phyloP scores from a whole-genome alignment of 23 tunicate genomes.

The Trididemnum clinides region DNA sequence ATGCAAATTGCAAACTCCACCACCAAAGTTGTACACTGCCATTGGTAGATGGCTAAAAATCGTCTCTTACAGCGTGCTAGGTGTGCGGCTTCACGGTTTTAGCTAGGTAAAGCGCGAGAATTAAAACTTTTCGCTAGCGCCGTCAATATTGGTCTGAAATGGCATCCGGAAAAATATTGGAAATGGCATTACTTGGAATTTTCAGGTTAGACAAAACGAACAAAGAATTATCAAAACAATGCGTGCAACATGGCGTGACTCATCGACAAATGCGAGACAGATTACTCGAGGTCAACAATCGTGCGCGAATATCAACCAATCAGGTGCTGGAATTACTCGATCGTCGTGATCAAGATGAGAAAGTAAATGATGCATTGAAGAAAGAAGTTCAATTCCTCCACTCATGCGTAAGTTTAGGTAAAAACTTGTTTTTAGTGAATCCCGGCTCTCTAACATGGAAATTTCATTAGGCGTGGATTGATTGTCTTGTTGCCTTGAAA shows the following conservation, averaged over 20 bases:
- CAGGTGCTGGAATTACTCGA: constrained; percentile 70
- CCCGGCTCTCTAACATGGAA: neutral
- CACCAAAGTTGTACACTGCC: too few relatives aligned
- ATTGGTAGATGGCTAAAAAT: too few relatives aligned
- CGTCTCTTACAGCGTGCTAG: too few relatives aligned
- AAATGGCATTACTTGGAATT: neutral
- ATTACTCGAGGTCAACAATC: constrained; percentile 41
- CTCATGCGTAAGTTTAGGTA: neutral
- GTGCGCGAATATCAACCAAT: constrained; percentile 41
- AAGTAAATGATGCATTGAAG: constrained; percentile 49
- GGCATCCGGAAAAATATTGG: too few relatives aligned
- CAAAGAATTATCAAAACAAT: constrained; percentile 73
- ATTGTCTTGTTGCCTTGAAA: too few relatives aligned
- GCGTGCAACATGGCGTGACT: constrained; percentile 82
- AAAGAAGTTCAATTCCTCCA: constrained; percentile 69
- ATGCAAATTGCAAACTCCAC: too few relatives aligned
- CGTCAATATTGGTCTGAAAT: too few relatives aligned
- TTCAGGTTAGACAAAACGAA: constrained; percentile 20
- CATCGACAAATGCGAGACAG: constrained; percentile 75
- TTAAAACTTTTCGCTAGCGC: too few relatives aligned
- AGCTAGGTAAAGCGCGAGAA: too few relatives aligned
- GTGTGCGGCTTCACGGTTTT: too few relatives aligned
- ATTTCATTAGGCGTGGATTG: too few relatives aligned
- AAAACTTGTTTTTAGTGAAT: neutral
- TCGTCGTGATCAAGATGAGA: constrained; percentile 29